Evolutionary conservation across 2,113 vertebrate species (phyloP), one percentile per base, ranked within the genome.

Genomic region (Trichechus manatus): DNA sequence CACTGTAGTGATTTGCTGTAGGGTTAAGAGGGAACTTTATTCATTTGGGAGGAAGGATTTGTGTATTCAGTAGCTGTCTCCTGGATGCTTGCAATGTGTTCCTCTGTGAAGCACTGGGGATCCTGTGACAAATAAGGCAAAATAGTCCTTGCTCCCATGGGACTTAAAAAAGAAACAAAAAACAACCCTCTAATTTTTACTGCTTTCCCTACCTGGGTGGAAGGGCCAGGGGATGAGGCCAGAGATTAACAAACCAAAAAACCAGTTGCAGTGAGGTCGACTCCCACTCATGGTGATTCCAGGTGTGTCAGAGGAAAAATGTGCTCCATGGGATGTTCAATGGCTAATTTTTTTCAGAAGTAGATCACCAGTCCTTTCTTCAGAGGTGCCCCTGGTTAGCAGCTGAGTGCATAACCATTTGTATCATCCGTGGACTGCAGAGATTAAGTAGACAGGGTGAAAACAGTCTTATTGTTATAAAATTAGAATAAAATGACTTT

Each of bases 401-500:
- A 13, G 53, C 53, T 56, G 53, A 56, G 53, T 17, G 15, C 53
- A 13, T 56, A 56, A 56, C 53, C 47, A 7, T 47, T 5, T 7
- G 47, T 20, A 23, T 74, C 14, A 74, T 23, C 2, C 36, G 23
- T 22, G 36, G 17, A 23, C 9, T 74, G 9, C 83, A 93, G 50
- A 47, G 61, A 92, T 68, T 66, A 92, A 85, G 19, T 36, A n/a
- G 19, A 79, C 23, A 63, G 20, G 8, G 23, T 75, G 15, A 84
- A 85, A 75, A 80, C 11, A n/a, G 7, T 39, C 2, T 61, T 39
- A 9, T 29, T 77, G 20, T 78, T 66, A 75, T 31, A 50, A 81
- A 81, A 93, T 89, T 63, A 93, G 70, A 95, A 83, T 64, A 59
- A 90, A 93, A 86, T 13, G 36, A 53, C 6, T 59, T 85, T 75